Evolutionary conservation across 2,888 invertebrate species (phyloP), one percentile per base, ranked within the genome.

Genomic region (Philhelius pedissequus): DNA sequence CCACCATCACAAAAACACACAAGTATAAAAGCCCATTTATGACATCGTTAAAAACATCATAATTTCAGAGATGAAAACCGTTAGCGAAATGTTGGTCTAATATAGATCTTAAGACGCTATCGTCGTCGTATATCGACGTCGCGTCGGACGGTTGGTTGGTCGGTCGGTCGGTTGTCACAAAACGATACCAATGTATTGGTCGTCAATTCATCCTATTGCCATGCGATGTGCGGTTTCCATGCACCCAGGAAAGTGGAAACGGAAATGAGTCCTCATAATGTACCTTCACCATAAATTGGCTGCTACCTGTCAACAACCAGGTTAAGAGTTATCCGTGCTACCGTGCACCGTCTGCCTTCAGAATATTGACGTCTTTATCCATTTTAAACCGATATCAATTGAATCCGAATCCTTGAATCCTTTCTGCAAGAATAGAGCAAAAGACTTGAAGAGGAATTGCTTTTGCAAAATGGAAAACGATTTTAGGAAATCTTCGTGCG

Each of bases 301-400:
- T 76, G 71, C 43, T 80, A 84, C 84, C 80, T 84, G 84, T 80
- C 84, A 84, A 71, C 71, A 71, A 35, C 84, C 84, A 84, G 79
- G 52, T 15, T 54, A 60, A 64, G 58, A 64, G 11, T 35, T n/a
- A 2, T 8, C n/a, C 13, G 3, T 0, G 8, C 7, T 30, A 7
- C 40, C 30, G 6, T 8, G 2, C 45, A 1, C 4, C 48, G 7
- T 13, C 13, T 20, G 20, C 20, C 4, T 35, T 56, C 11, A 52
- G 27, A 35, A 56, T 35, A 54, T 27, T 64, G 62, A 43, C 62
- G 32, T 48, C 64, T 30, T 64, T 48, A 43, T 20, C 43, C 35
- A 30, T 25, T 52, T 73, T 54, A 71, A 54, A 62, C 38, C 50
- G 71, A 68, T 71, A 80, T 84, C 75, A 84, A 84, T 84, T 84